These are phyloP conservation scores for Athrips mouffetella DNA, from an alignment of 2,888 invertebrate genomes.

Conservation along the genomic window DNA sequence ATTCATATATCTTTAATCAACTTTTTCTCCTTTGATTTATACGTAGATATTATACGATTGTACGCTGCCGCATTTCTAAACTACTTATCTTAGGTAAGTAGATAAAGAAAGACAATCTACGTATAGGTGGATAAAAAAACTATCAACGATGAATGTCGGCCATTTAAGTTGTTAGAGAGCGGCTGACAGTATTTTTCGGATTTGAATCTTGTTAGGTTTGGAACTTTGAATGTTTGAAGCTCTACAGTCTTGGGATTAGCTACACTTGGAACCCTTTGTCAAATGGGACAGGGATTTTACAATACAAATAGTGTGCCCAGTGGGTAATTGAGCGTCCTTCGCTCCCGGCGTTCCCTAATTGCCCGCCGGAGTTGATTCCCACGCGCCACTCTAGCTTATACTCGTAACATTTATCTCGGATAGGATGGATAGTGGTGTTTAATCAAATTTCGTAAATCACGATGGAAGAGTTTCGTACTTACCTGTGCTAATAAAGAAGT, in stretches of 20 bases:
- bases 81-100: too few relatives aligned
- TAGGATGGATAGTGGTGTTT: slow-evolving; percentile 46
- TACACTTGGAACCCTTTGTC: slow-evolving; percentile 34
- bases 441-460: slow-evolving; percentile 55
- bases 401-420: slow-evolving; percentile 18
- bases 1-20: neutral
- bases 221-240: too few relatives aligned
- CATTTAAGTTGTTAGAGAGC: too few relatives aligned
- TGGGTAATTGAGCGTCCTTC: slow-evolving; percentile 63
- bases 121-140: too few relatives aligned
- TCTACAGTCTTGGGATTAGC: too few relatives aligned
- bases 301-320: slow-evolving; percentile 58
- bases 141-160: too few relatives aligned
- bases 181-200: too few relatives aligned
- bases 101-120: too few relatives aligned
- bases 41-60: too few relatives aligned
- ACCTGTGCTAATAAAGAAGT: slow-evolving; percentile 1
- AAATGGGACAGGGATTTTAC: slow-evolving; percentile 50
- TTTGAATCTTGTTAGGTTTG: too few relatives aligned
- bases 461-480: slow-evolving; percentile 24
- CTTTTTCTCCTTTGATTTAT: neutral
- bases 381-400: slow-evolving; percentile 42
- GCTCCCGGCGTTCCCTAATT: slow-evolving; percentile 70
- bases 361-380: slow-evolving; percentile 64
- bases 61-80: too few relatives aligned